Conservation (phyloP, 2,113 vertebrate genomes). For the Poeciliopsis retropinna region DNA sequence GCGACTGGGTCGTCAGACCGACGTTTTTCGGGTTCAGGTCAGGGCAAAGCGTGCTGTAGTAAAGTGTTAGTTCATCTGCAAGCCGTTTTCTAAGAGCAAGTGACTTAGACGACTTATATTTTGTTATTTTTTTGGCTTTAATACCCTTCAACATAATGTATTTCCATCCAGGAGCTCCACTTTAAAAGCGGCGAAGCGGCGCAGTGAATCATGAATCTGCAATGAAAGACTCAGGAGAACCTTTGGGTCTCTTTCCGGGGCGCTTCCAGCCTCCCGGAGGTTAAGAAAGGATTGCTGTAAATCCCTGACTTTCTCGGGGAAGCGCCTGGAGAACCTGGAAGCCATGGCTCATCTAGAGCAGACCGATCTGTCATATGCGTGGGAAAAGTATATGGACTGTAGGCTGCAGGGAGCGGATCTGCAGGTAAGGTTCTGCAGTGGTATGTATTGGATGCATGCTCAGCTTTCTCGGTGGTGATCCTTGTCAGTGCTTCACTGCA, state of each 20-base stretch:
- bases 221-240: slow-evolving; percentile 59
- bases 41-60: neutral
- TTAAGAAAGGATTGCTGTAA: slow-evolving; percentile 20
- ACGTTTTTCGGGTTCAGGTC: slow-evolving; percentile 46
- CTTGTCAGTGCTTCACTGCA: neutral
- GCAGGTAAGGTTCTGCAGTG: slow-evolving; percentile 70
- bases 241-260: slow-evolving; percentile 33
- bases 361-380: slow-evolving; percentile 75
- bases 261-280: slow-evolving; percentile 41
- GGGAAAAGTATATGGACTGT: slow-evolving; percentile 83
- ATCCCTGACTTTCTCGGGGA: slow-evolving; percentile 15
- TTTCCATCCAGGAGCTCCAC: slow-evolving; percentile 49
- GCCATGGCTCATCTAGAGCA: slow-evolving; percentile 75
- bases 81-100: neutral
- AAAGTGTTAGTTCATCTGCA: neutral
- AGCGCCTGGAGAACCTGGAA: slow-evolving; percentile 36
- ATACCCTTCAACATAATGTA: slow-evolving; percentile 31
- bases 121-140: neutral
- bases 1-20: neutral
- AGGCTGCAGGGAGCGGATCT: slow-evolving; percentile 79
- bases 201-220: slow-evolving; percentile 54
- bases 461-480: neutral
- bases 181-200: slow-evolving; percentile 47
- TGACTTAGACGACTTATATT: neutral
- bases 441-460: neutral